Percentiles rank a stretch among this genome's conserved stretches.
Evolutionary conservation across 2,797 vertebrate genomes (phyloP).

Genomic region (Allobates femoralis): DNA sequence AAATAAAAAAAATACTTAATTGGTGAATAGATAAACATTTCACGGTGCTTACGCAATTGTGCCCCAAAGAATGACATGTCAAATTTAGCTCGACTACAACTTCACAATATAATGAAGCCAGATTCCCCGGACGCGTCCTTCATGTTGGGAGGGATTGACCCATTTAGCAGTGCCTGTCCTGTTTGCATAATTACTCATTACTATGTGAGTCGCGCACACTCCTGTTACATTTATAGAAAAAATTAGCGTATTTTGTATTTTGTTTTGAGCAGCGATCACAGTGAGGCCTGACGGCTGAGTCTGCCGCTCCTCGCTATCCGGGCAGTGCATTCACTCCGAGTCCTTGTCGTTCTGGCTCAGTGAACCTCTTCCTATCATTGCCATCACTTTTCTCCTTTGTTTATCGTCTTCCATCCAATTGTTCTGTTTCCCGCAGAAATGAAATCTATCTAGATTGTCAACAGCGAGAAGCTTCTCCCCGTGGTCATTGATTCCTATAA

Average conservation of each 20-base stretch:
- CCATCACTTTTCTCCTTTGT: slow-evolving; percentile 24
- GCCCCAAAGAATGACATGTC: not conserved
- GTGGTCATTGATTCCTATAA: slow-evolving; percentile 32
- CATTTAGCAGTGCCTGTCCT: slow-evolving; percentile 1
- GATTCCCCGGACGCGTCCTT: not conserved
- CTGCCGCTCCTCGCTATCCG: not conserved
- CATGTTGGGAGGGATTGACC: not conserved
- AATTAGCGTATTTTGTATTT: slow-evolving; percentile 1
- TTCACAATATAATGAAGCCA: not conserved
- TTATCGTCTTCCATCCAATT: slow-evolving; percentile 19
- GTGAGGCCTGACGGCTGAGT: slow-evolving; percentile 31
- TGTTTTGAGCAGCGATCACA: not conserved
- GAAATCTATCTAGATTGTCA: slow-evolving; percentile 38
- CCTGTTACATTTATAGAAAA: not conserved
- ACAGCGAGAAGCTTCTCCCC: slow-evolving; percentile 4
- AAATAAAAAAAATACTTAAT: not conserved
- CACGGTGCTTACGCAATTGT: not conserved
- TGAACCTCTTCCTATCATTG: slow-evolving; percentile 9
- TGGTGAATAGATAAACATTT: not conserved
- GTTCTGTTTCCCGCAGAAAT: slow-evolving; percentile 34
- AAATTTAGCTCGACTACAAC: not conserved
- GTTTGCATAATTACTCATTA: slow-evolving; percentile 26
- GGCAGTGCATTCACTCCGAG: not conserved
- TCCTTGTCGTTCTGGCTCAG: slow-evolving; percentile 40
- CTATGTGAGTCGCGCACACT: not conserved